Conservation (phyloP, 2,113 vertebrate genomes). For the Hydrolagus affinis region DNA sequence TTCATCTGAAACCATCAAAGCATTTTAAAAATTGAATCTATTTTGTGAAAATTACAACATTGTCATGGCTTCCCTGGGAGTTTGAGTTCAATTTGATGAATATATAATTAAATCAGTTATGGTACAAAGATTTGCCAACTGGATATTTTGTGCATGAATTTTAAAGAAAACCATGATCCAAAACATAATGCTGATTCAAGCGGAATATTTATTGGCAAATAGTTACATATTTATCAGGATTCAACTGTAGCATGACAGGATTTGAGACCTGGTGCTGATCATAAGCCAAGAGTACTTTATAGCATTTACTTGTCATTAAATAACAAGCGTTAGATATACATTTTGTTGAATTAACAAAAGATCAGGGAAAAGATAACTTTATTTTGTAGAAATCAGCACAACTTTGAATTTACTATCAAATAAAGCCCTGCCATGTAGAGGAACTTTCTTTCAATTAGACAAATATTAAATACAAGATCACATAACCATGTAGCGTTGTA, state of each 20-base stretch:
- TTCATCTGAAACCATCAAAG: not conserved
- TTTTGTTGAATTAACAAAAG: not conserved
- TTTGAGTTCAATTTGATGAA: not conserved
- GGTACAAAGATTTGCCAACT: slow-evolving; percentile 11
- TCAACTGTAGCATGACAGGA: slow-evolving; percentile 8
- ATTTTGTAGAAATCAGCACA: too few relatives aligned
- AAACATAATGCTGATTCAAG: slow-evolving; percentile 18
- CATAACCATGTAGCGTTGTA: too few relatives aligned
- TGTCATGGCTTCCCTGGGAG: not conserved
- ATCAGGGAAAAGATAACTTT: too few relatives aligned
- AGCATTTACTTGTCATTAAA: not conserved
- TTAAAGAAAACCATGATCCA: slow-evolving; percentile 9
- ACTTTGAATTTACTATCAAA: too few relatives aligned
- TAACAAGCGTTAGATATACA: not conserved
- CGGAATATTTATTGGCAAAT: slow-evolving; percentile 21
- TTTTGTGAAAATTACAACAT: not conserved
- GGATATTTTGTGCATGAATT: slow-evolving; percentile 3
- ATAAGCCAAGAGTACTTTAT: not conserved
- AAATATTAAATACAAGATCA: too few relatives aligned
- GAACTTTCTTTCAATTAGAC: too few relatives aligned
- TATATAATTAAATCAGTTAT: not conserved
- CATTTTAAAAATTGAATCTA: slow-evolving; percentile 3
- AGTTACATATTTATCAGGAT: slow-evolving; percentile 15
- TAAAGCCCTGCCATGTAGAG: too few relatives aligned
- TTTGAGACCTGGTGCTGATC: not conserved